Conservation (phyloP, 2,888 invertebrate species). For the Caenorhabditis sp. region DNA sequence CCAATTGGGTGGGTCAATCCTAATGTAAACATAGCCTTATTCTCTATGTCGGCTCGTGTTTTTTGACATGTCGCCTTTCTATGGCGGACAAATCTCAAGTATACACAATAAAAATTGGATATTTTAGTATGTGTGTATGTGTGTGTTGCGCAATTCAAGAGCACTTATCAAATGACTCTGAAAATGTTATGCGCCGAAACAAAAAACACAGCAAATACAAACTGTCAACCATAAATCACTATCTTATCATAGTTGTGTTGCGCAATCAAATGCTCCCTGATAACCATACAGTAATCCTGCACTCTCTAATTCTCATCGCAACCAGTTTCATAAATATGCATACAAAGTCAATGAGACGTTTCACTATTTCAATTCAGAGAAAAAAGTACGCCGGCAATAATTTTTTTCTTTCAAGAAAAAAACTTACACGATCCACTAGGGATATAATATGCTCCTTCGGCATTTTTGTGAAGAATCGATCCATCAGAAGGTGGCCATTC, state of each 20-base stretch:
- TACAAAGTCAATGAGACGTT: no score
- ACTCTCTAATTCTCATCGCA: no score
- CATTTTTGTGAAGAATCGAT: constrained; percentile 52
- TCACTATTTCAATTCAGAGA: background rate
- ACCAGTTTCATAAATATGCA: no score
- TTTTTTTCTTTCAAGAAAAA: background rate
- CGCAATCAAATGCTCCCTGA: no score
- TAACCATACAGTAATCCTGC: no score
- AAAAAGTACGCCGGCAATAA: background rate
- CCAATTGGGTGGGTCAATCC: constrained; percentile 30
- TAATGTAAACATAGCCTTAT: constrained; percentile 32
- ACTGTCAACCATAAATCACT: background rate
- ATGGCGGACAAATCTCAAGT: background rate
- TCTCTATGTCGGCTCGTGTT: background rate
- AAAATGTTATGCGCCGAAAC: background rate
- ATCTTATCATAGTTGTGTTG: background rate
- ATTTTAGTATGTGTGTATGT: background rate
- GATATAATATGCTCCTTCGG: constrained; percentile 57
- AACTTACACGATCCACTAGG: constrained; percentile 53
- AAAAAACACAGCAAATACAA: background rate
- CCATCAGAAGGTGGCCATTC: constrained; percentile 17
- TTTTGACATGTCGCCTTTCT: background rate
- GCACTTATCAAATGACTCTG: background rate
- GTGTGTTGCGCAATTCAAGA: constrained; percentile 17
- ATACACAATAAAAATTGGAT: background rate